phyloP scores from a whole-genome alignment of 2,113 vertebrate species.

The Anolis sagrei region DNA sequence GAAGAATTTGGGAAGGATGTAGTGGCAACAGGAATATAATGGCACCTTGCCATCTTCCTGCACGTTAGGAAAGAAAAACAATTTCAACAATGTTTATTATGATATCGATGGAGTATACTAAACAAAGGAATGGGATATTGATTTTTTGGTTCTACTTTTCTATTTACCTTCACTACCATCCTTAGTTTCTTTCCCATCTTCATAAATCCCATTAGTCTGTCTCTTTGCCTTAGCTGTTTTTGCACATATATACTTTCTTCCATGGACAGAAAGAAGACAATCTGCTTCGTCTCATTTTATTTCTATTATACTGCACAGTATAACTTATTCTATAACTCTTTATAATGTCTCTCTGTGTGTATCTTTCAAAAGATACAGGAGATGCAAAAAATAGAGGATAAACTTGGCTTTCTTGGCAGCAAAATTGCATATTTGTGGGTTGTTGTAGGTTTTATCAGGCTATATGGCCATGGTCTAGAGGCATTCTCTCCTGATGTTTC shows the following conservation, averaged over 20 bases:
- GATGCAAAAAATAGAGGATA: no score
- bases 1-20: background rate
- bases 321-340: no score
- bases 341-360: no score
- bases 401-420: no score
- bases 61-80: background rate
- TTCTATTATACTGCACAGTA: slow-evolving; percentile 2
- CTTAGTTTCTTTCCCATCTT: background rate
- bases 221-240: slow-evolving; percentile 11
- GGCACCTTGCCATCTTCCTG: fast-evolving
- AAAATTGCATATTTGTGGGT: no score
- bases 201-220: background rate
- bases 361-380: no score
- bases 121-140: background rate
- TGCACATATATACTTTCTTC: slow-evolving; percentile 8
- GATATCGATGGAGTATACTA: slow-evolving; percentile 15
- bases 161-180: background rate
- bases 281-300: slow-evolving; percentile 26
- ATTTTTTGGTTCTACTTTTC: slow-evolving; percentile 20
- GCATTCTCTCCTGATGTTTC: no score
- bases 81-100: background rate
- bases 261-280: slow-evolving; percentile 13
- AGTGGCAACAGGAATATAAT: background rate
- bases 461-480: no score
- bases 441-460: no score